phyloP scores from a whole-genome alignment of 2,113 vertebrate species.

The Neodontobutis hainanensis region DNA sequence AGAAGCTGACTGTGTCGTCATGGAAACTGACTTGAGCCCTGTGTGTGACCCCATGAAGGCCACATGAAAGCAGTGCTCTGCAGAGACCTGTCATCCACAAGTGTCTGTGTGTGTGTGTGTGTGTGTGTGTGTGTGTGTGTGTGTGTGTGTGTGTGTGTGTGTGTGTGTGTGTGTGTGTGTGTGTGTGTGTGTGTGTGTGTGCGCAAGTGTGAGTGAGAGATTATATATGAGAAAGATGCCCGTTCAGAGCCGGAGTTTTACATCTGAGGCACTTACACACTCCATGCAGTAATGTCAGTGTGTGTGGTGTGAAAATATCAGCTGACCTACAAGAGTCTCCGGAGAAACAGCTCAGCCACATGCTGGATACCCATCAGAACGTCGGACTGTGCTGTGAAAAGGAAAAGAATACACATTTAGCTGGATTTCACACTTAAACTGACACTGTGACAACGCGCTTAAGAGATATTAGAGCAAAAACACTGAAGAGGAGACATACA shows the following conservation, averaged over 20 bases:
- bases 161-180: no score
- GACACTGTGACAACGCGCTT: background rate
- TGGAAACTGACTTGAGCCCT: conserved; percentile 64
- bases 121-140: no score
- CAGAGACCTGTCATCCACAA: conserved; percentile 42
- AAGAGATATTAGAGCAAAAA: conserved; percentile 14
- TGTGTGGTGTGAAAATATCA: conserved; percentile 55
- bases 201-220: no score
- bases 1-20: conserved; percentile 57
- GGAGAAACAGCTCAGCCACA: conserved; percentile 51
- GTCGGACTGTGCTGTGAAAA: conserved; percentile 48
- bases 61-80: conserved; percentile 49
- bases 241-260: conserved; percentile 11
- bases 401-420: conserved; percentile 34
- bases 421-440: conserved; percentile 13
- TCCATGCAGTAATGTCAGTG: background rate
- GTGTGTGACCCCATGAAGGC: conserved; percentile 61
- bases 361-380: conserved; percentile 60
- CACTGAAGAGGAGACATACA: background rate
- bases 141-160: conserved; percentile 4
- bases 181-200: no score
- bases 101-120: background rate
- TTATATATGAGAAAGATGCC: no score
- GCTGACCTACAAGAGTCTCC: conserved; percentile 70
- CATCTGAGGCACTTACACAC: conserved; percentile 10